These are phyloP conservation scores for Venustoraphidia nigricollis DNA, from an alignment of 2,888 invertebrate genomes.

Conservation along the genomic window DNA sequence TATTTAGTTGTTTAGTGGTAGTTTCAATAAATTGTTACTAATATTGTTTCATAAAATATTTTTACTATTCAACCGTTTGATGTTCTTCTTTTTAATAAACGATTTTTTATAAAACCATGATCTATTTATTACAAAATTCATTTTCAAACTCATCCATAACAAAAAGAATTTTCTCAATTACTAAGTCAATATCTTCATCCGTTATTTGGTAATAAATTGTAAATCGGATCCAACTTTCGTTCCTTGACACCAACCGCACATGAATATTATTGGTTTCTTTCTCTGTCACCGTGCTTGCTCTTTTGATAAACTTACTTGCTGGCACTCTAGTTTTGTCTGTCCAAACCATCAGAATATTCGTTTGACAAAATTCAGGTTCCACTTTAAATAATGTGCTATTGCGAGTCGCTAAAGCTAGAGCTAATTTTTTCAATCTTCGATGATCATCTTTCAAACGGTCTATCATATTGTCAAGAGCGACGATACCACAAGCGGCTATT, in stretches of 20 bases:
- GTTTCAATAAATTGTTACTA: too few relatives aligned
- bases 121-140: neutral
- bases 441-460: conserved; percentile 64
- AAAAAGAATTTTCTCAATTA: conserved; percentile 52
- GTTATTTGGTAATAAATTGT: conserved; percentile 57
- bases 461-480: conserved; percentile 66
- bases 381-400: conserved; percentile 44
- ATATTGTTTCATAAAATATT: too few relatives aligned
- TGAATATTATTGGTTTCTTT: conserved; percentile 33
- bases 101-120: too few relatives aligned
- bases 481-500: conserved; percentile 76
- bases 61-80: too few relatives aligned
- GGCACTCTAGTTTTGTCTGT: conserved; percentile 33
- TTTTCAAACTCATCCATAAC: conserved; percentile 47
- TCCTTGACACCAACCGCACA: conserved; percentile 43
- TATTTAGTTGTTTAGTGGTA: too few relatives aligned
- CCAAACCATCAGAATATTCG: conserved; percentile 61
- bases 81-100: too few relatives aligned
- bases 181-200: conserved; percentile 46
- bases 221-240: conserved; percentile 43
- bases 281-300: conserved; percentile 30
- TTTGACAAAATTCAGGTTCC: conserved; percentile 44
- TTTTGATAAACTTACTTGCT: conserved; percentile 36
- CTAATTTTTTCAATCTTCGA: conserved; percentile 46
- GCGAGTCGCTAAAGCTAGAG: conserved; percentile 43